Percentiles rank a stretch among this genome's conserved stretches.
Evolutionary conservation across 2,888 invertebrate genomes (phyloP).

Genomic region (Adelognathus sp.): DNA sequence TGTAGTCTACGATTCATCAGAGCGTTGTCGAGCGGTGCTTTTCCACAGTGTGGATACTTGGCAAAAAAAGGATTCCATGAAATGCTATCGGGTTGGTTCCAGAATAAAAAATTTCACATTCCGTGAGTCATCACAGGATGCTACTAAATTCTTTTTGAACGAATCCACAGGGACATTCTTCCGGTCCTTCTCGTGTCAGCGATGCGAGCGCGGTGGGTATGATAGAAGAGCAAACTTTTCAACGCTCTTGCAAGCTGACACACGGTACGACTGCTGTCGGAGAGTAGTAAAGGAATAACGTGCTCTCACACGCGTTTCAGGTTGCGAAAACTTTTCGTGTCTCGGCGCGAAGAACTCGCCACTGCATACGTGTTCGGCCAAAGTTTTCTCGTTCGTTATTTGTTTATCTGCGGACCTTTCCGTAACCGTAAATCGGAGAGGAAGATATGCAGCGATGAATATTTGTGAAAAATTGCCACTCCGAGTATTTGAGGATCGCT

Average conservation of each 20-base stretch:
- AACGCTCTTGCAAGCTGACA: not conserved
- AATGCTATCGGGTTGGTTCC: no score
- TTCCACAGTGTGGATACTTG: no score
- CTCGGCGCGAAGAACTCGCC: not conserved
- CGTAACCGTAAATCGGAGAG: not conserved
- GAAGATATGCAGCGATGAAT: slow-evolving; percentile 5
- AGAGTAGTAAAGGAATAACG: not conserved
- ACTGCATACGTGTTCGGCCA: not conserved
- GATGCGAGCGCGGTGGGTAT: not conserved
- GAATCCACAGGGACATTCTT: not conserved
- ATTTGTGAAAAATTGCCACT: not conserved
- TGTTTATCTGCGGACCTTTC: not conserved
- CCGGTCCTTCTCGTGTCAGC: not conserved
- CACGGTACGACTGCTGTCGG: not conserved
- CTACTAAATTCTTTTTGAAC: not conserved
- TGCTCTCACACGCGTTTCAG: not conserved
- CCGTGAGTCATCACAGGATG: not conserved
- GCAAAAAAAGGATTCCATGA: no score
- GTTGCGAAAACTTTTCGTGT: not conserved
- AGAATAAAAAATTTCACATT: not conserved
- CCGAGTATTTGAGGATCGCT: not conserved
- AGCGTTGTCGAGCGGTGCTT: no score
- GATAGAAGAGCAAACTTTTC: not conserved
- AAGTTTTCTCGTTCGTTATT: slow-evolving; percentile 43
- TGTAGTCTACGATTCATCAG: no score